A percentile compares a stretch with the other conserved stretches of the same genome.
These are phyloP conservation scores for Agonopterix arenella DNA, from an alignment of 2,888 invertebrate genomes.

Conservation along the genomic window DNA sequence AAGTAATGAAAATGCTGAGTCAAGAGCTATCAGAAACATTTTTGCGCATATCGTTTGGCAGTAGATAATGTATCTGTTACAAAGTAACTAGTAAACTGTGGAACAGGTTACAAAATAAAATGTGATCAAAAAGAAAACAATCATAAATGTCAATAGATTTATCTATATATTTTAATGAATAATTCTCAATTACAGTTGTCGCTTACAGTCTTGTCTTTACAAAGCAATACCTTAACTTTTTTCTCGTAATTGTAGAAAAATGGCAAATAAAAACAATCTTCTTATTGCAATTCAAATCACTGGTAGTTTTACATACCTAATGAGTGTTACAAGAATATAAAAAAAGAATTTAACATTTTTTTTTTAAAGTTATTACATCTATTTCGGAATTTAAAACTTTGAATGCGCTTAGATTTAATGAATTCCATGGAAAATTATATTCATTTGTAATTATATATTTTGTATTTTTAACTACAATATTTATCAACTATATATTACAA, in stretches of 20 bases:
- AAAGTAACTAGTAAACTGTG: too few relatives aligned
- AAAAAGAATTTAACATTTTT: slow-evolving; percentile 10
- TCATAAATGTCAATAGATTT: slow-evolving; percentile 71
- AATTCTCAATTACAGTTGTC: slow-evolving; percentile 71
- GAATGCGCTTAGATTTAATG: slow-evolving; percentile 62
- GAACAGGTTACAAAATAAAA: not conserved
- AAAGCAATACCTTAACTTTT: slow-evolving; percentile 34
- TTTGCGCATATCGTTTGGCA: too few relatives aligned
- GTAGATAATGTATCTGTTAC: too few relatives aligned
- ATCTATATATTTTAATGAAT: slow-evolving; percentile 77
- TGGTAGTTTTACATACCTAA: slow-evolving; percentile 14
- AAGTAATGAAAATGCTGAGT: too few relatives aligned
- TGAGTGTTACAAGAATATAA: slow-evolving; percentile 6
- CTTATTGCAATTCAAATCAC: slow-evolving; percentile 53
- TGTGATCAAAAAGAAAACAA: slow-evolving; percentile 31
- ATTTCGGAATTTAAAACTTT: slow-evolving; percentile 35
- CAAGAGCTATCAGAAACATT: too few relatives aligned
- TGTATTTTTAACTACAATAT: slow-evolving; percentile 73
- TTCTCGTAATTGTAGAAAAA: slow-evolving; percentile 44
- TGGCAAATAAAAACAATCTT: slow-evolving; percentile 47
- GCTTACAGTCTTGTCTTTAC: slow-evolving; percentile 56
- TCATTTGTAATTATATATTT: slow-evolving; percentile 74
- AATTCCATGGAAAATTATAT: slow-evolving; percentile 76
- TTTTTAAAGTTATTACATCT: slow-evolving; percentile 13
- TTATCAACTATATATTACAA: slow-evolving; percentile 77